Percentiles rank a stretch among this genome's conserved stretches.
phyloP scores from a whole-genome alignment of 2,113 vertebrate genomes.

The Passerina amoena region DNA sequence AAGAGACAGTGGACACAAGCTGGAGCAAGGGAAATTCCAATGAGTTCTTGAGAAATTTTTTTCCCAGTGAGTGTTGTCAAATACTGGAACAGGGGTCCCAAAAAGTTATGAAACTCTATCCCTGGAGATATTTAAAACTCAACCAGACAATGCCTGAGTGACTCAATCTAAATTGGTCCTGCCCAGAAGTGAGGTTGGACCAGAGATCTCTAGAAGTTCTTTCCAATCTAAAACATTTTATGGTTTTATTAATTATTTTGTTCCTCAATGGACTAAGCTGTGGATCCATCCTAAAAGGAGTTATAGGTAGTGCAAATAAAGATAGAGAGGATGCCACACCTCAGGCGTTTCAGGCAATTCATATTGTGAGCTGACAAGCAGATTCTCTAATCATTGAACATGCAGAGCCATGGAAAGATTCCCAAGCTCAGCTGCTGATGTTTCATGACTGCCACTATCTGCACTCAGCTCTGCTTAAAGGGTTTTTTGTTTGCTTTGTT shows the following conservation, averaged over 20 bases:
- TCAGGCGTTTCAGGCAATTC: background rate
- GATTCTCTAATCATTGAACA: background rate
- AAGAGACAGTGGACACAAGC: background rate
- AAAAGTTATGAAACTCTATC: conserved; percentile 15
- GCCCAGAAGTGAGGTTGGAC: background rate
- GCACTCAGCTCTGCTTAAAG: background rate
- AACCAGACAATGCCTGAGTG: background rate
- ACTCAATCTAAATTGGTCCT: background rate
- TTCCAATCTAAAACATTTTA: background rate
- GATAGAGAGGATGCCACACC: background rate
- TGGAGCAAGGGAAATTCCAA: conserved; percentile 13
- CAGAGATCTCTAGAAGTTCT: background rate
- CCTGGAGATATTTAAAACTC: background rate
- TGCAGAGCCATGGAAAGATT: background rate
- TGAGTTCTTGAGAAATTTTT: background rate
- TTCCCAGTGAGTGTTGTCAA: background rate
- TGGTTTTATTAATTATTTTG: background rate
- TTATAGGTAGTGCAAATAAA: background rate
- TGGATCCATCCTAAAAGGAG: background rate
- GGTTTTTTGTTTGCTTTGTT: background rate
- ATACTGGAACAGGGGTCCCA: background rate
- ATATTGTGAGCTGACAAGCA: background rate
- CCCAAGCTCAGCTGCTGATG: background rate
- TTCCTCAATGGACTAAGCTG: background rate
- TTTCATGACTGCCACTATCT: background rate